A percentile compares a stretch with the other conserved stretches of the same genome.
Evolutionary conservation across 2,797 vertebrate genomes (phyloP).

Genomic region (Salmo trutta): DNA sequence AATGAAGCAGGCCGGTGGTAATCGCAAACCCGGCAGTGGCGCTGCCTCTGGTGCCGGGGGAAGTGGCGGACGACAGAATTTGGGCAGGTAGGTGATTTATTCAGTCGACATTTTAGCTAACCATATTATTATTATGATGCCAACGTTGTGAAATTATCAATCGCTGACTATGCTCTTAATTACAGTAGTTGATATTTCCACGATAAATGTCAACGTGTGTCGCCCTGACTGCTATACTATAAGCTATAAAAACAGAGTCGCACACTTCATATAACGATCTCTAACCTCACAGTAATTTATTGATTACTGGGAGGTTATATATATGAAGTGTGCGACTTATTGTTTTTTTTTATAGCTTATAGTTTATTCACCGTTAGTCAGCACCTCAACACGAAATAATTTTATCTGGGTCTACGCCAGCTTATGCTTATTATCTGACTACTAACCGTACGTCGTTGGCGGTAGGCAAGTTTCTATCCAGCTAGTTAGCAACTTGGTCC

Average conservation of each 20-base stretch:
- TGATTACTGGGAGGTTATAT: too few relatives aligned
- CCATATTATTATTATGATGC: background rate
- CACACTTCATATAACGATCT: too few relatives aligned
- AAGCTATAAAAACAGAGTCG: background rate
- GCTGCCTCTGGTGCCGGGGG: constrained; percentile 77
- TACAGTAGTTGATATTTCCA: constrained; percentile 63
- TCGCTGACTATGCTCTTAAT: background rate
- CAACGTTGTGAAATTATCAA: background rate
- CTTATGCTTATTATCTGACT: constrained; percentile 34
- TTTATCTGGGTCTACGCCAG: too few relatives aligned
- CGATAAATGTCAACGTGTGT: constrained; percentile 43
- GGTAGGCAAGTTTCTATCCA: constrained; percentile 31
- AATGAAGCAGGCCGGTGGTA: constrained; percentile 90
- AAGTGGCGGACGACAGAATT: constrained; percentile 80
- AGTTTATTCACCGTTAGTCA: too few relatives aligned
- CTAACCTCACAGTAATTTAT: too few relatives aligned
- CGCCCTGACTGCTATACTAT: constrained; percentile 53
- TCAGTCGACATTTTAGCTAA: background rate
- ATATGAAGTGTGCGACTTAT: too few relatives aligned
- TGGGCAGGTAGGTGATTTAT: constrained; percentile 86
- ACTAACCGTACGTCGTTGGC: constrained; percentile 37
- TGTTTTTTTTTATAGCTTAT: too few relatives aligned
- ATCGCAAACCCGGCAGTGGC: constrained; percentile 86
- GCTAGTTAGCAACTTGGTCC: constrained; percentile 50
- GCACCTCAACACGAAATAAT: too few relatives aligned